Percentiles rank a stretch among this genome's conserved stretches.
phyloP scores from a whole-genome alignment of 2,888 invertebrate species.

The Drosophila ezoana region DNA sequence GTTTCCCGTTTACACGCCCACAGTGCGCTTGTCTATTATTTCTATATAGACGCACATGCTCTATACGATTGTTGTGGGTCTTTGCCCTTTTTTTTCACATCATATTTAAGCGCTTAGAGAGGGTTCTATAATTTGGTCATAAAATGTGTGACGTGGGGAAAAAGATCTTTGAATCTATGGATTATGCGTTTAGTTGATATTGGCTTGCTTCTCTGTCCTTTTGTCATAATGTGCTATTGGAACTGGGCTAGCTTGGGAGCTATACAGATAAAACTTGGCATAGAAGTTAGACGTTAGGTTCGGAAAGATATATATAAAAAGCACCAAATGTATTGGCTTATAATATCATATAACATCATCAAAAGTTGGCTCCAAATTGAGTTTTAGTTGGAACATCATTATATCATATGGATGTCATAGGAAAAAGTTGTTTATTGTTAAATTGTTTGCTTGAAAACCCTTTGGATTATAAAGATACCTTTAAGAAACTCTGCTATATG shows the following conservation, averaged over 20 bases:
- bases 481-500: neutral
- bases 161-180: no score
- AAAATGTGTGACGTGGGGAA: conserved; percentile 2
- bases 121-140: conserved; percentile 13
- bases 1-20: conserved; percentile 23
- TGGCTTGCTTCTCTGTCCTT: neutral
- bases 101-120: conserved; percentile 20
- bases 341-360: neutral
- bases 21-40: conserved; percentile 30
- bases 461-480: neutral
- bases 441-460: neutral
- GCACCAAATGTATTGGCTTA: neutral
- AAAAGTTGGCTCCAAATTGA: no score
- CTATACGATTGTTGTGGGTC: conserved; percentile 9
- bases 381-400: no score
- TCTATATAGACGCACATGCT: neutral
- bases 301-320: neutral
- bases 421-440: neutral
- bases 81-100: conserved; percentile 11
- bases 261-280: neutral
- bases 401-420: neutral
- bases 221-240: neutral
- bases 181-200: neutral
- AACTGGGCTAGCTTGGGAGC: neutral
- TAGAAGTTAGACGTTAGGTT: neutral